Conservation (phyloP, 2,113 vertebrate species). For the Mystacornis crossleyi region DNA sequence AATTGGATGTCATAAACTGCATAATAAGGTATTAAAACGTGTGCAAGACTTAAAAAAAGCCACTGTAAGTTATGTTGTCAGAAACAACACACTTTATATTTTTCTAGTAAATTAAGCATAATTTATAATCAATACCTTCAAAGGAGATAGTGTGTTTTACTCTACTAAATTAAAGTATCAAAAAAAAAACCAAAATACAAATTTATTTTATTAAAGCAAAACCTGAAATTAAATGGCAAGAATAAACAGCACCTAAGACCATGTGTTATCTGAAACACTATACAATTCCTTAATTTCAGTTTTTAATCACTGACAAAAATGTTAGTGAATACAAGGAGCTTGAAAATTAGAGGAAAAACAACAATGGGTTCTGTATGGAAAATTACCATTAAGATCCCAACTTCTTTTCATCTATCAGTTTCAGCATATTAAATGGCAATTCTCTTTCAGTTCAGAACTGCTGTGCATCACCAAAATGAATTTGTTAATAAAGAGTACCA, state of each 20-base stretch:
- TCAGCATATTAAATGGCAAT: not conserved
- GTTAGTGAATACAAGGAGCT: not conserved
- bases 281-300: not conserved
- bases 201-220: not conserved
- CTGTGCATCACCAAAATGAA: not conserved
- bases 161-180: not conserved
- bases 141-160: not conserved
- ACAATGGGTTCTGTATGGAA: not conserved
- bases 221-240: not conserved
- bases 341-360: not conserved
- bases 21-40: not conserved
- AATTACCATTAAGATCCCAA: not conserved
- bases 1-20: not conserved
- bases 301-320: not conserved
- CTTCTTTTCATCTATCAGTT: not conserved
- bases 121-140: not conserved
- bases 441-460: not conserved
- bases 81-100: not conserved
- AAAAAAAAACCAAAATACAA: not conserved
- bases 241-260: not conserved
- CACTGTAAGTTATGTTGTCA: not conserved
- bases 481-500: not conserved
- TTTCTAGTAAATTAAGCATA: not conserved
- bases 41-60: not conserved
- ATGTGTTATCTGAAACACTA: not conserved